Evolutionary conservation across 2,113 vertebrate genomes (phyloP), one percentile per base, ranked within the genome.

Genomic region (Microcebus murinus): DNA sequence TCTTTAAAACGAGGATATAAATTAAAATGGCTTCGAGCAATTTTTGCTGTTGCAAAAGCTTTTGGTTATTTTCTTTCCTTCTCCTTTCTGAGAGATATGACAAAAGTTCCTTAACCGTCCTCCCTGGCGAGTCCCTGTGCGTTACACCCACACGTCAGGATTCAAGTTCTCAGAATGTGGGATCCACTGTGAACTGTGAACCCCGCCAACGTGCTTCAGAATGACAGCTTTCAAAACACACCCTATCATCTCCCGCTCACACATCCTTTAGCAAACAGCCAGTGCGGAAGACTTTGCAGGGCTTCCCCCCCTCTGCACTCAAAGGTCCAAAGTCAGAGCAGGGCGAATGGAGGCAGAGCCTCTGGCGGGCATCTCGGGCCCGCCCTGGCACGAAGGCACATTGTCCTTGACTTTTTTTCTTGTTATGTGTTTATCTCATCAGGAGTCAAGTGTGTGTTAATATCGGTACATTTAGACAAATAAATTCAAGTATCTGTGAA

Each of bases 281-380:
- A 13, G 36, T 39, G 74, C 1, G 34, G 68, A 57, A 70, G 31
- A 45, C 45, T 50, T 52, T 4, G 3, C 4, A n/a, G 21, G 4
- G 15, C 15, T 67, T 52, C 50, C 9, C 68, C 68, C 39, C 8
- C 5, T 6, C 42, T 82, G 29, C 0, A 2, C 14, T 31, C 13
- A 25, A 23, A 87, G 14, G 34, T 21, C 14, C 4, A 14, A 13
- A 82, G 39, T 15, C 74, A 76, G 31, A 29, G 34, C 45, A 27
- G 20, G 4, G 3, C 4, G 25, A 34, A 14, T 13, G 29, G 9
- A 25, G 4, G 55, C 68, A 5, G 20, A 36, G 50, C 17, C 8
- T 13, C 21, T 0, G 1, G 0, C 0, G 39, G 31, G 10, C 3
- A 0, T 50, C 67, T 61, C 8, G 27, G 21, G 31, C 7, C 67